Conservation (phyloP, 2,113 vertebrate genomes). For the Forbesichthys papilliferus region DNA sequence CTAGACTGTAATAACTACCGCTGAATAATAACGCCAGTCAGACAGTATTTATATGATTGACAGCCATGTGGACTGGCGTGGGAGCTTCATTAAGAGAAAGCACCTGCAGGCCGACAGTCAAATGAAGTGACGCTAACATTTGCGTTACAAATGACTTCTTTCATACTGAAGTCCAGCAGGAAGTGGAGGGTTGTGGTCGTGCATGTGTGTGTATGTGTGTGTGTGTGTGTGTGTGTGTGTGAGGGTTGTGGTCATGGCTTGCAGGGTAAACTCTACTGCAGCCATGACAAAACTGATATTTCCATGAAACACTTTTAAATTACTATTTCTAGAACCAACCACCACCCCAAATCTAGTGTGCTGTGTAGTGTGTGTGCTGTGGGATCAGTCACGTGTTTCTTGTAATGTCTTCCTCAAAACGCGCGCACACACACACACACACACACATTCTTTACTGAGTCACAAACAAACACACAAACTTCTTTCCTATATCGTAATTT, state of each 20-base stretch:
- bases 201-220: no score
- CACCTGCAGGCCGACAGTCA: slow-evolving; percentile 19
- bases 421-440: not conserved
- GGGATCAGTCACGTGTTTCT: not conserved
- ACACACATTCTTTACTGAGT: no score
- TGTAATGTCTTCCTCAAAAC: not conserved
- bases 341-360: slow-evolving; percentile 10
- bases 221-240: no score
- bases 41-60: no score
- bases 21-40: no score
- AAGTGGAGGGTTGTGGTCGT: slow-evolving; percentile 20
- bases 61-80: no score
- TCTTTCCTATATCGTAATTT: not conserved
- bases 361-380: no score
- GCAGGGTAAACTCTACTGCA: slow-evolving; percentile 38
- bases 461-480: not conserved
- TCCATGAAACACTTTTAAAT: slow-evolving; percentile 40
- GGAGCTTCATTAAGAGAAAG: slow-evolving; percentile 1
- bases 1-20: no score
- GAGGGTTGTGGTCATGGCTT: slow-evolving; percentile 27
- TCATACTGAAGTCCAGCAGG: slow-evolving; percentile 35
- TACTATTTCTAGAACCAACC: slow-evolving; percentile 33
- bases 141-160: slow-evolving; percentile 31
- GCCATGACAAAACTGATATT: slow-evolving; percentile 26
- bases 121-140: not conserved